phyloP scores from a whole-genome alignment of 1,140 invertebrate genomes.

The Phortica variegata region DNA sequence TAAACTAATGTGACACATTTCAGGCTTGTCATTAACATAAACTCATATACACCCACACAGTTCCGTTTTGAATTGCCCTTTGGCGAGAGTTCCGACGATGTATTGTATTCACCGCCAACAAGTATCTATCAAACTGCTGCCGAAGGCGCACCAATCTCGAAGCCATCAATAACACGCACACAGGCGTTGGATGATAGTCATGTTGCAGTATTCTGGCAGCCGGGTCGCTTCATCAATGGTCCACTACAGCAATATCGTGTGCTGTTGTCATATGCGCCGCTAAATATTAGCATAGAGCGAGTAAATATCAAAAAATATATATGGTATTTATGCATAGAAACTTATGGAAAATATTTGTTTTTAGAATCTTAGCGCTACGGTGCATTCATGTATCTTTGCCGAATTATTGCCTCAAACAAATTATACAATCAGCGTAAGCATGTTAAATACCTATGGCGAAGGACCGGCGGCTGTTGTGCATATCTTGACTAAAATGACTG shows the following conservation, averaged over 20 bases:
- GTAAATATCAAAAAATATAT: too few species aligned
- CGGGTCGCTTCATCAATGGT: constrained; percentile 83
- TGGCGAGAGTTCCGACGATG: constrained; percentile 68
- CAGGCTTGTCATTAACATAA: neutral
- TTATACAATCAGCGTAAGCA: constrained; percentile 76
- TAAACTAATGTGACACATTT: neutral
- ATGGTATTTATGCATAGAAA: too few species aligned
- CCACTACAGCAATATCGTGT: constrained; percentile 69
- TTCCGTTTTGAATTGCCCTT: constrained; percentile 81
- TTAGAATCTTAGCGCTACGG: too few species aligned
- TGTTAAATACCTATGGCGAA: constrained; percentile 78
- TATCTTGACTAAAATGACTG: constrained; percentile 56
- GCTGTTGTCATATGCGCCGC: constrained; percentile 47
- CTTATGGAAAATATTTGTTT: too few species aligned
- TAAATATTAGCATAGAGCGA: constrained; percentile 20
- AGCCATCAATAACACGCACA: constrained; percentile 72
- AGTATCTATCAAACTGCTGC: constrained; percentile 78
- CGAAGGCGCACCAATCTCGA: constrained; percentile 70
- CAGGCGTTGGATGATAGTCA: constrained; percentile 78
- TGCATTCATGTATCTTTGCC: constrained; percentile 65
- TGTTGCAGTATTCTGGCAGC: constrained; percentile 83
- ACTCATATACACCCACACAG: constrained; percentile 8
- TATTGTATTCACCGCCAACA: constrained; percentile 77
- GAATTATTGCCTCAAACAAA: constrained; percentile 72
- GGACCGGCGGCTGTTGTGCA: constrained; percentile 61